phyloP scores from a whole-genome alignment of 2,113 vertebrate genomes.

The Epinephelus moara region DNA sequence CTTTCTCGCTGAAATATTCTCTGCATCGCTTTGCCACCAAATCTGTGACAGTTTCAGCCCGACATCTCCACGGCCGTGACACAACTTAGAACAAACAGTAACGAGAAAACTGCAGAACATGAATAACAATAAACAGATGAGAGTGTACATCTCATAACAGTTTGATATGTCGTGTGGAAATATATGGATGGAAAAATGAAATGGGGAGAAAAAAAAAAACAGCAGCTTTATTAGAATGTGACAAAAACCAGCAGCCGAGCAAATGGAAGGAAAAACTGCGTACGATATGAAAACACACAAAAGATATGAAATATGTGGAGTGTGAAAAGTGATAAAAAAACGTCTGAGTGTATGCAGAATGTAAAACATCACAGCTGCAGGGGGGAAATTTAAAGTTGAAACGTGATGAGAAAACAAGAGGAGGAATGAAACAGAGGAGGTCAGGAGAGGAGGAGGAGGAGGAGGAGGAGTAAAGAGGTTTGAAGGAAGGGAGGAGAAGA shows the following conservation, averaged over 20 bases:
- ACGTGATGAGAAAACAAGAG: neutral
- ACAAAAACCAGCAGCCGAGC: slow-evolving; percentile 49
- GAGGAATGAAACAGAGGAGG: neutral
- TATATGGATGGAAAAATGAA: slow-evolving; percentile 35
- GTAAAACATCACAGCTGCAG: slow-evolving; percentile 35
- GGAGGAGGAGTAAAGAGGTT: slow-evolving; percentile 8
- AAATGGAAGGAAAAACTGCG: slow-evolving; percentile 58
- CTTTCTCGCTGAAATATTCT: neutral
- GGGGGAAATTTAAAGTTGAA: neutral
- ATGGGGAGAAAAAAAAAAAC: slow-evolving; percentile 39
- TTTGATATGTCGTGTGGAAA: slow-evolving; percentile 44
- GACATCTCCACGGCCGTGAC: neutral
- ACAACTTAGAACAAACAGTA: slow-evolving; percentile 7
- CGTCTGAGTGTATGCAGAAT: slow-evolving; percentile 38
- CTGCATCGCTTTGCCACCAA: neutral
- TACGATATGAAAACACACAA: slow-evolving; percentile 42
- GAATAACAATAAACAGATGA: slow-evolving; percentile 36
- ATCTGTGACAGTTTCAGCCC: neutral
- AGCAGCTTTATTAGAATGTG: slow-evolving; percentile 56
- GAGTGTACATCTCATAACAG: slow-evolving; percentile 20
- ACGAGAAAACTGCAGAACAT: slow-evolving; percentile 10
- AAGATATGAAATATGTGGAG: slow-evolving; percentile 52
- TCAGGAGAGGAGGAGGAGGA: neutral
- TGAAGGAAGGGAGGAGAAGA: slow-evolving; percentile 21
- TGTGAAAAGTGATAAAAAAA: slow-evolving; percentile 43